Evolutionary conservation across 2,797 vertebrate species (phyloP).

Genomic region (Urophycis tenuis): DNA sequence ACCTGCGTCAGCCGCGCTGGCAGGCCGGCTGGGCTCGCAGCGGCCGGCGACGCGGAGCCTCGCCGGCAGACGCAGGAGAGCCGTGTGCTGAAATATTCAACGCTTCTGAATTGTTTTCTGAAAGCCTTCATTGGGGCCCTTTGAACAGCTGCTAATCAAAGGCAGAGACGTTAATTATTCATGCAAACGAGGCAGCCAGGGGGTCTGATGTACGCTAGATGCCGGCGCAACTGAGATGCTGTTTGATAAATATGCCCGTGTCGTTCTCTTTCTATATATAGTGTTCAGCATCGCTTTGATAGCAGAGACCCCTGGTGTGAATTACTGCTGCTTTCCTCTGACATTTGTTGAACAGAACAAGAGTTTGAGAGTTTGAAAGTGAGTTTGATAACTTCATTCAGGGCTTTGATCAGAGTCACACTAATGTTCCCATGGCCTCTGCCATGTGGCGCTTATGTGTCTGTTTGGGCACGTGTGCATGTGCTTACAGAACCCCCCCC

Average conservation of each 20-base stretch:
- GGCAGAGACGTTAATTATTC: neutral
- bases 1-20: slow-evolving; percentile 15
- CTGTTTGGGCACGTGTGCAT: slow-evolving; percentile 19
- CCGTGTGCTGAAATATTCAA: neutral
- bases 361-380: neutral
- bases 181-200: neutral
- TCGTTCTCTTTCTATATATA: neutral
- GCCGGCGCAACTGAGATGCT: no score
- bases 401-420: slow-evolving; percentile 43
- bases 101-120: neutral
- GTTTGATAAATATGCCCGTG: no score
- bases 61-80: slow-evolving; percentile 12
- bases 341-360: neutral
- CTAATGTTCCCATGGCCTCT: slow-evolving; percentile 43
- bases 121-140: neutral
- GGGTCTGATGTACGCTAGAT: neutral
- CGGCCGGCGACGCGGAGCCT: slow-evolving; percentile 3
- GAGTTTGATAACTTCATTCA: slow-evolving; percentile 23
- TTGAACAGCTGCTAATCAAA: neutral
- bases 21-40: no score
- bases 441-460: slow-evolving; percentile 47
- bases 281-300: neutral
- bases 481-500: slow-evolving; percentile 42
- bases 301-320: neutral
- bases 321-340: neutral